Evolutionary conservation across 92 coral and sea anemone genomes (phyloP), one percentile per base, ranked within the genome.

Genomic region (Phenganax stokvisi): DNA sequence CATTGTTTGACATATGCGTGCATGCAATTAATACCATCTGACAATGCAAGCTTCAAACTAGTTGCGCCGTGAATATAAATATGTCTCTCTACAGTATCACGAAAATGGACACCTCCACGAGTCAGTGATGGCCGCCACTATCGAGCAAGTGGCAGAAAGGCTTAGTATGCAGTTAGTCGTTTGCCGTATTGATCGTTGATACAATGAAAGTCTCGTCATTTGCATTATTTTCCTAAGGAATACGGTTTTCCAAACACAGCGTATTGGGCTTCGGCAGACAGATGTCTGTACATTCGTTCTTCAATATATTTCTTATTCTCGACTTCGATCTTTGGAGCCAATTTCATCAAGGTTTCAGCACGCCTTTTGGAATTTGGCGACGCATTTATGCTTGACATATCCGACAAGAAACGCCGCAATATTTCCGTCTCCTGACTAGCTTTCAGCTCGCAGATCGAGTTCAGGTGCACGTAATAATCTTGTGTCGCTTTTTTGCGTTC

Each of bases 241-340:
- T 75, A 17, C 37, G 83, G 83, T 52, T 62, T 63, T 0, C 83
- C 83, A 20, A 79, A 79, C 74, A 79, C 83, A 1, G 83, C 83
- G 37, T 64, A 63, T 56, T 79, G 28, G 1, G 83, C 83, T 65
- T 79, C 83, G 47, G 53, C 53, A 12, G 83, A 59, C 57, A 79
- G 83, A 29, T 53, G 63, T 69, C 57, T 63, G 57, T 79, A 79
- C 83, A 79, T 79, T 54, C 83, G 57, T 53, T 79, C 83, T 44
- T 79, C 65, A 59, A 79, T 79, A 73, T 79, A 79, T 12, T 79
- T 79, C 54, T 65, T 79, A 69, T 79, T 79, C 63, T 79, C 83
- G 7, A 73, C 16, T 51, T 79, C 83, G 51, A 79, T 79, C 71
- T 64, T 79, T 0, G 83, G 83, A 62, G 74, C 83, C 31, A 79